These are phyloP conservation scores for Cantharis rustica DNA, from an alignment of 2,888 invertebrate species.

Conservation along the genomic window DNA sequence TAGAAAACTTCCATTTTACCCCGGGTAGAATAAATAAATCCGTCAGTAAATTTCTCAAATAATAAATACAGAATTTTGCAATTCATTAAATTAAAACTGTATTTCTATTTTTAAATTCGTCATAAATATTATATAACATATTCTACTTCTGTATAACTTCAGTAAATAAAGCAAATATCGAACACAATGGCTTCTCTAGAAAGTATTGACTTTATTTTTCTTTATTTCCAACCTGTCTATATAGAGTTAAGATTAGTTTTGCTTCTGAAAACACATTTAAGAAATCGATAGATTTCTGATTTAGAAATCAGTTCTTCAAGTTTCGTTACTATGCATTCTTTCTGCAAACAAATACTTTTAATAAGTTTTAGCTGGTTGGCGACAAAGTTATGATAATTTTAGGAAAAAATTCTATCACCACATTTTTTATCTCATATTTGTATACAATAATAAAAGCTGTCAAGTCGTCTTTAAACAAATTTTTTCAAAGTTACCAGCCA, in stretches of 20 bases:
- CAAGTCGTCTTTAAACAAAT: background rate
- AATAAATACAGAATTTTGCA: background rate
- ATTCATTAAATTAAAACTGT: background rate
- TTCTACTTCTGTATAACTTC: background rate
- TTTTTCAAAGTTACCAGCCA: background rate
- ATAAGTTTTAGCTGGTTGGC: background rate
- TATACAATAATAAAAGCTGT: background rate
- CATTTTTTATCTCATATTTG: background rate
- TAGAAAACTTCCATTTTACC: background rate
- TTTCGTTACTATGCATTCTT: background rate
- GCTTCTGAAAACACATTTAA: constrained; percentile 3
- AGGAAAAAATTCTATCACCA: background rate
- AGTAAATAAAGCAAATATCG: background rate
- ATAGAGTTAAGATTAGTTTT: constrained; percentile 2
- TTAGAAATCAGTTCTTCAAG: background rate
- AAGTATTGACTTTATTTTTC: constrained; percentile 4
- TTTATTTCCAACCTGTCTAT: constrained; percentile 4
- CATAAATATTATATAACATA: background rate
- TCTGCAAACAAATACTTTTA: background rate
- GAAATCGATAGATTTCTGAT: constrained; percentile 4
- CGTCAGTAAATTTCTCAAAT: no score
- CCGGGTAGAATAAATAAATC: background rate
- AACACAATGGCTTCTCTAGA: background rate
- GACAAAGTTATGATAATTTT: background rate
- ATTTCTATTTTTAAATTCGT: background rate